phyloP scores from a whole-genome alignment of 2,888 invertebrate species.

The Drosophila falleni region DNA sequence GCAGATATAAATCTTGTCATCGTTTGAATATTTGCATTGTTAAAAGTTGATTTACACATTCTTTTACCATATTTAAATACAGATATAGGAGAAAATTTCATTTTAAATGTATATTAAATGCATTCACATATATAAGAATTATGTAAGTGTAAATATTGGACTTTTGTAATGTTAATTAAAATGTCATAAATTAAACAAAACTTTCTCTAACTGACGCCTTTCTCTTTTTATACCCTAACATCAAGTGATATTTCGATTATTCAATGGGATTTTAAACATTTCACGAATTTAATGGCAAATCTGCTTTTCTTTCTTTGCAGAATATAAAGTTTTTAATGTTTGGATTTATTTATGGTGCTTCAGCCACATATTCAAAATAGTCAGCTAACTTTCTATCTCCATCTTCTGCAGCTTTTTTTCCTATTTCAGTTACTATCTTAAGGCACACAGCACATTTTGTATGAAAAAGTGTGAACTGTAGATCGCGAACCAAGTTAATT shows the following conservation, averaged over 20 bases:
- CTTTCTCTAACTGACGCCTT: neutral
- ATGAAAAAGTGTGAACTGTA: no score
- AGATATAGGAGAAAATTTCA: constrained; percentile 1
- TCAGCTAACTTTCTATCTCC: no score
- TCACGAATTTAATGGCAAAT: no score
- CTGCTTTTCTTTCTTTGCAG: no score
- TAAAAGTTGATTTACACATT: constrained; percentile 6
- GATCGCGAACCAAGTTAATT: no score
- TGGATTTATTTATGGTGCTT: no score
- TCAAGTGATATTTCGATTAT: neutral
- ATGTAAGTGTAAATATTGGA: neutral
- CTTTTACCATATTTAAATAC: constrained; percentile 2
- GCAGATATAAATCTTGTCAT: neutral
- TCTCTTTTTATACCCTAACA: neutral
- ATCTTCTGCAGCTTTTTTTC: no score
- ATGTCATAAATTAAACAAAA: neutral
- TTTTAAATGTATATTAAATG: neutral
- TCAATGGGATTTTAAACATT: no score
- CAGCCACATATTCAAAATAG: no score
- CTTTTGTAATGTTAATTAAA: constrained; percentile 14
- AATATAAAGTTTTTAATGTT: no score
- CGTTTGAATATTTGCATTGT: constrained; percentile 3
- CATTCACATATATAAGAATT: neutral
- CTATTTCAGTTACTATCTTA: no score
- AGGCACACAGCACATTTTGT: no score